These are phyloP conservation scores for Silvanus unidentatus DNA, from an alignment of 2,888 invertebrate species.

Conservation along the genomic window DNA sequence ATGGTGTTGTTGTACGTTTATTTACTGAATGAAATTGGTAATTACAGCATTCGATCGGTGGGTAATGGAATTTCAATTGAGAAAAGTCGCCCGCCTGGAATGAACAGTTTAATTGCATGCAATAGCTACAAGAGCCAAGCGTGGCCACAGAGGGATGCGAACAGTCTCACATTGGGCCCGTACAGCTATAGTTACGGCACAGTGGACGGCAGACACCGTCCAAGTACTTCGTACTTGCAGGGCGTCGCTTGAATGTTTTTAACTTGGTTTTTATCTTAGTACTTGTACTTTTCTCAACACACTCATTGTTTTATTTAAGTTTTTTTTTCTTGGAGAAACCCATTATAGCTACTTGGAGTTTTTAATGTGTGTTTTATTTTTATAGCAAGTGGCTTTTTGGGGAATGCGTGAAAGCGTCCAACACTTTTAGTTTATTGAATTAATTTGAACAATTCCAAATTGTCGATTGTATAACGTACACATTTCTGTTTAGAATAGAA, in stretches of 20 bases:
- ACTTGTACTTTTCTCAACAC: too few species aligned
- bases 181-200: slow-evolving; percentile 55
- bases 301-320: too few species aligned
- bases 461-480: too few species aligned
- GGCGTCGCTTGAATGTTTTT: slow-evolving; percentile 30
- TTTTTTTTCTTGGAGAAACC: too few species aligned
- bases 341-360: too few species aligned
- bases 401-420: too few species aligned
- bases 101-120: slow-evolving; percentile 70
- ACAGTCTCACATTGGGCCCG: slow-evolving; percentile 43
- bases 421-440: too few species aligned
- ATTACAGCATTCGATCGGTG: slow-evolving; percentile 41
- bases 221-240: slow-evolving; percentile 28
- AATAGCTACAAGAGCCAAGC: slow-evolving; percentile 68
- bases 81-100: slow-evolving; percentile 60
- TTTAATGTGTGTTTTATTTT: too few species aligned
- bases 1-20: neutral
- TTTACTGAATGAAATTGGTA: neutral
- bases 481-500: too few species aligned
- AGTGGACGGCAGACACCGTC: slow-evolving; percentile 34
- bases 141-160: slow-evolving; percentile 45
- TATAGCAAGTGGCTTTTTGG: too few species aligned
- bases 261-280: slow-evolving; percentile 1
- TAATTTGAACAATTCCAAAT: too few species aligned
- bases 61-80: slow-evolving; percentile 57